Base-by-base conservation (phyloP, 2,888 invertebrate species). In the Oligia latruncula region DNA sequence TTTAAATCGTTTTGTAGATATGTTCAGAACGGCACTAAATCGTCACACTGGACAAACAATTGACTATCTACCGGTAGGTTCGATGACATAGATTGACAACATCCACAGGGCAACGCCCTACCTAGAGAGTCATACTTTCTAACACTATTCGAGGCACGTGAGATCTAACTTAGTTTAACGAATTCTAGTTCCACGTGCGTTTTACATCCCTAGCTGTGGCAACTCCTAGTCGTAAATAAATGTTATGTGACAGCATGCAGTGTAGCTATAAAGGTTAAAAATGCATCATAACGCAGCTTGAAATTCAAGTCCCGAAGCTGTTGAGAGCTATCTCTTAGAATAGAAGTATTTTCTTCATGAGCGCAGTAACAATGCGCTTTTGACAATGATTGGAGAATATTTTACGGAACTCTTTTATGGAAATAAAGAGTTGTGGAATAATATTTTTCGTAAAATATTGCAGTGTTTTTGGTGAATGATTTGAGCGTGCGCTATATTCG, bases 261-360 rank as follows among this genome's bases (percentile, higher is more conserved):
- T 73, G 74, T 65, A 80, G 77, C 84, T 52, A 74, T 79, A 87
- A 87, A 84, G 80, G 87, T 85, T 85, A 85, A 85, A 87, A 87
- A 87, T 85, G 87, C 74, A 87, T 77, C 71, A 80, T 77, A 79
- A 68, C 64, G 74, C 84, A 77, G 73, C 70, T 49, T 78, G 67
- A 83, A 83, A 84, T 75, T 75, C 75, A 71, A 64, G 49, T 66
- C 58, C 15, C 35, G 66, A 71, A 76, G 71, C 71, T 83, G 74
- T 74, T 78, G 87, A 79, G 76, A 84, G 74, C 79, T 55, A 71
- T 78, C 73, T 74, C 71, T 84, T 71, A 60, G 75, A 87, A 83
- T 86, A 78, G 40, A 73, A 76, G 70, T 72, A 78, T 83, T 86
- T 84, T 79, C 79, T 76, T 78, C 73, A 84, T 75, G 83, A 86